Conservation (phyloP, 2,888 invertebrate genomes). For the Steromphala cineraria region DNA sequence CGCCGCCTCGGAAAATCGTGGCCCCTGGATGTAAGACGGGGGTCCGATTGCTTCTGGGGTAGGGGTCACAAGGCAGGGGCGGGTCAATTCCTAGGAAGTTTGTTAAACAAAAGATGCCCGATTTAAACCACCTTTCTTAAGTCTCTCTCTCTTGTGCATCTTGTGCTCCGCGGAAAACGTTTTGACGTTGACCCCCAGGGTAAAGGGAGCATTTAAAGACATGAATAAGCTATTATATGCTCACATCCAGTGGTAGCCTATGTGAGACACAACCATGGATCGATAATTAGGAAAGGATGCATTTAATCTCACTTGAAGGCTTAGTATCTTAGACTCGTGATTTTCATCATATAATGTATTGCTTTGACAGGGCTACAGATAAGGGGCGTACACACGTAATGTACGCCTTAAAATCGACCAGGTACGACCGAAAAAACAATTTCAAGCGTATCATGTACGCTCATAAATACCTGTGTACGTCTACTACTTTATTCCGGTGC, state of each 20-base stretch:
- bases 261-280: no score
- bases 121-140: conserved; percentile 12
- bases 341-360: no score
- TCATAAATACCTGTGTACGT: no score
- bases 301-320: no score
- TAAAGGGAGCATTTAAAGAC: background rate
- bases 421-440: no score
- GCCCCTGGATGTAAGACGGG: conserved; percentile 22
- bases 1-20: conserved; percentile 24
- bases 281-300: no score
- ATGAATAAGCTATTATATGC: conserved; percentile 5
- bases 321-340: no score
- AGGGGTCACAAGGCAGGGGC: conserved; percentile 17
- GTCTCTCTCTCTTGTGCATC: background rate
- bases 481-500: no score
- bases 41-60: conserved; percentile 16
- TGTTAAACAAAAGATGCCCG: conserved; percentile 19
- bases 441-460: no score
- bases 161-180: background rate
- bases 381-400: no score
- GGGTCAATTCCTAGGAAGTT: conserved; percentile 19
- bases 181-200: background rate
- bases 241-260: background rate
- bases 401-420: no score
- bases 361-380: no score